Base-by-base conservation (phyloP, 2,797 vertebrate genomes). In the Aratinga solstitialis region DNA sequence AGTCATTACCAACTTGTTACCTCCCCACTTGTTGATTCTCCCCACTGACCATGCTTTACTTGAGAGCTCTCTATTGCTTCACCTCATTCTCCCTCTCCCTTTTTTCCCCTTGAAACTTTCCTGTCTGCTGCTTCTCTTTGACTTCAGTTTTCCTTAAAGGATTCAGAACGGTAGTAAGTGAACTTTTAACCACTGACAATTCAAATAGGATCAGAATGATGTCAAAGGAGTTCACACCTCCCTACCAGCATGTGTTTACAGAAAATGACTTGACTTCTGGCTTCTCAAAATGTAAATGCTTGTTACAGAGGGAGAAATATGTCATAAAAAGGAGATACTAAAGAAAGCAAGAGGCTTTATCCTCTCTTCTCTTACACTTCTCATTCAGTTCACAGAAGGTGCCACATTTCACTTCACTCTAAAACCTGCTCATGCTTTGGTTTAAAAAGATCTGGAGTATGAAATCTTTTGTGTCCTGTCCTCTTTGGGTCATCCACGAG, bases 141-240 rank as follows among this genome's bases (percentile, higher is more conserved):
- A 85, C 47, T 90, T 79, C 16, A 34, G 29, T 47, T 92, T 82
- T 76, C 32, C 72, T 74, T 77, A 71, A 58, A 86, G 50, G 23
- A 80, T 85, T 73, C 56, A 53, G 53, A 90, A 77, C 0, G 4
- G 67, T 73, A 83, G 29, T 61, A 56, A 56, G 14, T 86, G 93
- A 86, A 90, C 86, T 92, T 91, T 80, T 34, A 92, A 93, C 50
- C 65, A 77, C 65, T 15, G 54, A 68, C 32, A 83, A 83, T 77
- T 95, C 47, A 93, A 66, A 83, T 4, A 68, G 34, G n/a, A 90
- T 79, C 79, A 73, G 47, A 89, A 78, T 82, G 50, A 51, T 84
- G 67, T 61, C 90, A 91, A 61, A 76, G 72, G 29, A 85, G 50
- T 61, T 94, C 79, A 92, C 66, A 91, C 91, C 42, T 90, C 73